Conservation (phyloP, 2,888 invertebrate species). For the Amorpha juglandis region DNA sequence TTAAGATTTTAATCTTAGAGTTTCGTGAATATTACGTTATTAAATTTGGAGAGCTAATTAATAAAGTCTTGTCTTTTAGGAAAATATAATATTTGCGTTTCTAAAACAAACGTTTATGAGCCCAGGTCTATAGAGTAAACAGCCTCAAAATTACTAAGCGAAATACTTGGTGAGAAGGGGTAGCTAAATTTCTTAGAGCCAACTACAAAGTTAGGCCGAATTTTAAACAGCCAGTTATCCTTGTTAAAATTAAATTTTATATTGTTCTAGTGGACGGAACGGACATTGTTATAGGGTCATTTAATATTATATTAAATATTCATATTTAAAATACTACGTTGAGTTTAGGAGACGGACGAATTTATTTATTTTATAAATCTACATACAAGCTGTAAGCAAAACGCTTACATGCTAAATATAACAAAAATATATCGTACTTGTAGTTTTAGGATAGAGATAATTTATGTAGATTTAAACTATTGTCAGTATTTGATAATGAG, state of each 20-base stretch:
- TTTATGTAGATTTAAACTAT: too few relatives aligned
- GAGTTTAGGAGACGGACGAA: too few relatives aligned
- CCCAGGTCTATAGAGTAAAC: constrained; percentile 4
- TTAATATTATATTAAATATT: too few relatives aligned
- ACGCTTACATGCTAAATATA: too few relatives aligned
- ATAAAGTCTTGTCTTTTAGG: neutral
- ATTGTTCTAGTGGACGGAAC: neutral
- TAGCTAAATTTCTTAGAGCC: constrained; percentile 18
- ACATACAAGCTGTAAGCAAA: too few relatives aligned
- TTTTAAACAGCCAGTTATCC: constrained; percentile 3
- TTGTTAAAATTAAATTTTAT: constrained; percentile 9
- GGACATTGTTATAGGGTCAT: neutral
- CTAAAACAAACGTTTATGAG: constrained; percentile 4
- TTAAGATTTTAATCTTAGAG: neutral
- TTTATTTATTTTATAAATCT: too few relatives aligned
- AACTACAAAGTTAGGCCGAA: constrained; percentile 20
- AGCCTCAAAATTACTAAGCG: neutral
- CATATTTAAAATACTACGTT: too few relatives aligned
- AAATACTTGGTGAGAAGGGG: constrained; percentile 19
- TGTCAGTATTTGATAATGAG: too few relatives aligned
- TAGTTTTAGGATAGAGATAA: too few relatives aligned
- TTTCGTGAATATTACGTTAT: neutral
- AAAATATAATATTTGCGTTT: neutral
- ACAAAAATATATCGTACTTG: too few relatives aligned
- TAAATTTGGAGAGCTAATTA: neutral